Evolutionary conservation across 2,797 vertebrate species (phyloP), one percentile per base, ranked within the genome.

Genomic region (Acrossocheilus wenchowensis): DNA sequence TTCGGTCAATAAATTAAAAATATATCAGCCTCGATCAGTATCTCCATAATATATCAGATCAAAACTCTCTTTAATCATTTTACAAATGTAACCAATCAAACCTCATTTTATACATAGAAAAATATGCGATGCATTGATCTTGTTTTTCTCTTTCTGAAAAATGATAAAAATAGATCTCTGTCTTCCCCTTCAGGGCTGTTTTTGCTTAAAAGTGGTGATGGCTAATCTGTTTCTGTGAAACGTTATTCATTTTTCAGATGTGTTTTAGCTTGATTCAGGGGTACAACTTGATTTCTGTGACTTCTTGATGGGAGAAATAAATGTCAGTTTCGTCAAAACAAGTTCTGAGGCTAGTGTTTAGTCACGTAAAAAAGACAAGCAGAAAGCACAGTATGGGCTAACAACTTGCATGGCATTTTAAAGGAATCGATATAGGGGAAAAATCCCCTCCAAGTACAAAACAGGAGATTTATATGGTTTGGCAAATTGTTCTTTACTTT

Each of bases 51-150:
- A 71, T 69, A 69, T 90, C 86, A 66, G 93, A 92, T 90, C 84
- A 81, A 89, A 92, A 93, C 77, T 73, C 90, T 87, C 83, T 85
- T 82, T 82, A 86, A 87, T 85, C 88, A 77, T 89, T 88, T 93
- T 89, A 90, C 91, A 92, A 92, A 93, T 90, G 86, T 45, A 88
- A 85, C 81, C 57, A 89, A 89, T 89, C 86, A 84, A 84, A 89
- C 64, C 62, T 89, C 26, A 74, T 89, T 83, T 87, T 90, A 89
- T 88, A 90, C 87, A 88, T 94, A 95, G 93, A 95, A 95, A 95
- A 94, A 95, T 94, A 94, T 90, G 84, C 90, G 87, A 87, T 88
- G 88, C 90, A 78, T 90, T 84, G 69, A 87, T 90, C 52, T 88
- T 77, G 86, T 57, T 81, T 85, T 89, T 91, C 87, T 89, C 88